phyloP scores from a whole-genome alignment of 2,888 invertebrate species.

The Drosophila neotestacea region DNA sequence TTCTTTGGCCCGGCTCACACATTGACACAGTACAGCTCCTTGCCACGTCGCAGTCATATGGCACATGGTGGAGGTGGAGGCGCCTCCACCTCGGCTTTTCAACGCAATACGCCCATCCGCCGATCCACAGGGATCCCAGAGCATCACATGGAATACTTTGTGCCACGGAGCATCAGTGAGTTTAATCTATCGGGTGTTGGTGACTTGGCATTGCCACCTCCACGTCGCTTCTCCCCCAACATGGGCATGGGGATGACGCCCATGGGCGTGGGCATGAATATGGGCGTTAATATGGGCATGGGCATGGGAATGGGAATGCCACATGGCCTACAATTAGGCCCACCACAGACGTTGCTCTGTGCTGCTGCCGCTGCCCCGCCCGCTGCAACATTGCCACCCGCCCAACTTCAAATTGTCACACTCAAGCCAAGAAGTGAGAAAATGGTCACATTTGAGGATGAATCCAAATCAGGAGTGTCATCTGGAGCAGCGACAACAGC shows the following conservation, averaged over 20 bases:
- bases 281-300: conserved; percentile 78
- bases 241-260: conserved; percentile 56
- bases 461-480: conserved; percentile 82
- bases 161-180: conserved; percentile 93
- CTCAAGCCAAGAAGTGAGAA: conserved; percentile 89
- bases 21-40: conserved; percentile 87
- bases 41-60: conserved; percentile 86
- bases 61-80: conserved; percentile 33
- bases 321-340: conserved; percentile 80
- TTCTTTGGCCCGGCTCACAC: conserved; percentile 85
- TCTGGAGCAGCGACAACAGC: conserved; percentile 36
- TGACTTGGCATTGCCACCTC: conserved; percentile 86
- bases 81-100: conserved; percentile 85
- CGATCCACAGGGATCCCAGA: conserved; percentile 88
- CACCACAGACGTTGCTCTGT: conserved; percentile 82
- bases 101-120: conserved; percentile 88
- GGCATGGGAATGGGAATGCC: conserved; percentile 76
- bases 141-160: conserved; percentile 92
- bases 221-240: conserved; percentile 84
- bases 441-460: conserved; percentile 93
- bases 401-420: conserved; percentile 83
- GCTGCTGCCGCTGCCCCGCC: conserved; percentile 65
- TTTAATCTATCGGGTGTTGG: conserved; percentile 91
- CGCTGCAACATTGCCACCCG: conserved; percentile 66
- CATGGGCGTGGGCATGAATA: conserved; percentile 54